Percentiles rank a stretch among this genome's conserved stretches.
phyloP scores from a whole-genome alignment of 1,140 invertebrate species.

The Hetaerina americana region DNA sequence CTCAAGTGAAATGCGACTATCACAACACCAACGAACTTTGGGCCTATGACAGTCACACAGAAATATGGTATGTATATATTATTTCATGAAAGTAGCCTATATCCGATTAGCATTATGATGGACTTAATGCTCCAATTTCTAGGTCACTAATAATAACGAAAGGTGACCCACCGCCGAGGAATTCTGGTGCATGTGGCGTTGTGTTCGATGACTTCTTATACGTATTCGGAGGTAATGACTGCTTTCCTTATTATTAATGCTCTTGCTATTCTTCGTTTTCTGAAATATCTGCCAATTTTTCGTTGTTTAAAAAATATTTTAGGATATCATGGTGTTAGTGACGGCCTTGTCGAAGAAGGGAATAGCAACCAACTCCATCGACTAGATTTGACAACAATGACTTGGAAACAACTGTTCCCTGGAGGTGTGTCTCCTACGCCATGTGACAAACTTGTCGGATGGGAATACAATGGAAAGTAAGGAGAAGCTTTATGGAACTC shows the following conservation, averaged over 20 bases:
- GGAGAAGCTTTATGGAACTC: too few relatives aligned
- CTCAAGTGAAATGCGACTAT: conserved; percentile 7
- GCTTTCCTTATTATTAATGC: too few relatives aligned
- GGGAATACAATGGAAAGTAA: conserved; percentile 29
- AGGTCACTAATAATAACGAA: conserved; percentile 16
- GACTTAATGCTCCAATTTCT: not conserved
- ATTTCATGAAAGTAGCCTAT: not conserved
- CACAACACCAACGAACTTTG: conserved; percentile 20
- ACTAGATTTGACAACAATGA: conserved; percentile 24
- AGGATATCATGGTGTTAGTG: conserved; percentile 9
- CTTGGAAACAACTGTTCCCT: conserved; percentile 23
- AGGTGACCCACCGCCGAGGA: conserved; percentile 23
- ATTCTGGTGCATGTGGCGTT: conserved; percentile 27
- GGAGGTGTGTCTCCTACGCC: conserved; percentile 22
- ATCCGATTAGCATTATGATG: not conserved
- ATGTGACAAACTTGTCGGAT: conserved; percentile 31
- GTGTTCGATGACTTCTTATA: conserved; percentile 27
- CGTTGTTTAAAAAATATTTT: too few relatives aligned
- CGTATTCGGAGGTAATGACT: conserved; percentile 31
- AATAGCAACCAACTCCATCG: conserved; percentile 25
- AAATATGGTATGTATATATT: conserved; percentile 22
- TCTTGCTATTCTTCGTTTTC: too few relatives aligned
- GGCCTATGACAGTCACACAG: conserved; percentile 25
- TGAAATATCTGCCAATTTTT: too few relatives aligned
- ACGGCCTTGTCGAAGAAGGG: conserved; percentile 12